Conservation (phyloP, 1,140 invertebrate species). For the Catajapyx aquilonaris region DNA sequence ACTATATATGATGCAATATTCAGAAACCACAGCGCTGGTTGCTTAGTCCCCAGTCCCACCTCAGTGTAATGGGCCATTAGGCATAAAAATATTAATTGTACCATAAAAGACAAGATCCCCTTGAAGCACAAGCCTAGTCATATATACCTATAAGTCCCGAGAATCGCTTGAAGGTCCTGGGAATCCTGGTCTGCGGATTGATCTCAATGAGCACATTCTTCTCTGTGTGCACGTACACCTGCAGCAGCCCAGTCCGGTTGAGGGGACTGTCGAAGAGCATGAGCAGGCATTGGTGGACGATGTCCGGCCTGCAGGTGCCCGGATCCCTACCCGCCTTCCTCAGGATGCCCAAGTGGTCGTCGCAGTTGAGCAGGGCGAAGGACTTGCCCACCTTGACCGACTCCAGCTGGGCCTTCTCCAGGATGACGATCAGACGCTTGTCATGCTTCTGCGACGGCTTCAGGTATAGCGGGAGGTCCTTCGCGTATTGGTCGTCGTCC, state of each 20-base stretch:
- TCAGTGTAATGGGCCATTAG: too few species aligned
- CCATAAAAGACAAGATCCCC: too few species aligned
- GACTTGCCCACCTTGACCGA: slow-evolving; percentile 66
- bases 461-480: slow-evolving; percentile 20
- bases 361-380: slow-evolving; percentile 84
- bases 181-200: slow-evolving; percentile 94
- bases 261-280: slow-evolving; percentile 94
- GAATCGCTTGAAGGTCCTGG: slow-evolving; percentile 94
- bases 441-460: slow-evolving; percentile 42
- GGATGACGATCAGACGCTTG: slow-evolving; percentile 76
- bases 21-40: too few species aligned
- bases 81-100: too few species aligned
- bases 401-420: slow-evolving; percentile 88
- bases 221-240: slow-evolving; percentile 84
- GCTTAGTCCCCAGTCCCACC: too few species aligned
- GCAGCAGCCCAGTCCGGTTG: slow-evolving; percentile 68
- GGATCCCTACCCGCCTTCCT: slow-evolving; percentile 67
- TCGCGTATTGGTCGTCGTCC: slow-evolving; percentile 37
- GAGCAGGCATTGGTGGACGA: slow-evolving; percentile 81
- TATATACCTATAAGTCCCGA: slow-evolving; percentile 87
- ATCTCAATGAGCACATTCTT: slow-evolving; percentile 97
- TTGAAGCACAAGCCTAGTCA: too few species aligned
- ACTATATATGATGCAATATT: too few species aligned
- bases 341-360: slow-evolving; percentile 68
- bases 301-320: slow-evolving; percentile 74